Conservation (phyloP, 1,140 invertebrate genomes). For the Acromyrmex heyeri region DNA sequence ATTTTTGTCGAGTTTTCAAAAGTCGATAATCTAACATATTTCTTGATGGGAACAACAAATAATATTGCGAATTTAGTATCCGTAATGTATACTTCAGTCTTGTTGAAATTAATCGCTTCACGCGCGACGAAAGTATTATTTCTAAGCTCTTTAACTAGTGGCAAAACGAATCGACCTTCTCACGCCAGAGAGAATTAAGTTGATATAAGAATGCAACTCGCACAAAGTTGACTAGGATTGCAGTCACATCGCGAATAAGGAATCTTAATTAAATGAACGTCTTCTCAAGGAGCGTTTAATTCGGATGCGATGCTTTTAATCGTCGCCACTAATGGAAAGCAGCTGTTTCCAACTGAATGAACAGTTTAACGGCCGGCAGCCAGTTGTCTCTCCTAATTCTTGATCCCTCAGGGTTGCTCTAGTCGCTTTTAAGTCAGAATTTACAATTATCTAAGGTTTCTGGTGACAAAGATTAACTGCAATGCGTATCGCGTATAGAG, state of each 20-base stretch:
- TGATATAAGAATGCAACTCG: neutral
- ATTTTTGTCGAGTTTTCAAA: neutral
- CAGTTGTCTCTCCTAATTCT: conserved; percentile 30
- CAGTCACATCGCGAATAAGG: conserved; percentile 18
- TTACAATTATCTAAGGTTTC: conserved; percentile 28
- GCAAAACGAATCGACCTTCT: neutral
- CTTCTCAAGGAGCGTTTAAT: neutral
- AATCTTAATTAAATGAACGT: conserved; percentile 28
- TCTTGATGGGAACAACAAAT: neutral
- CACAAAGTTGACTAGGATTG: neutral
- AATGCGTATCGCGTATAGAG: conserved; percentile 3
- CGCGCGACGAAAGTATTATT: conserved; percentile 54
- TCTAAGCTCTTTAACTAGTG: neutral
- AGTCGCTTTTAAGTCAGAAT: conserved; percentile 1
- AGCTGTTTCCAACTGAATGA: conserved; percentile 39
- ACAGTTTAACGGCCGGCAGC: conserved; percentile 3
- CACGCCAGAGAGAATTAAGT: neutral
- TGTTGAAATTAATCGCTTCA: conserved; percentile 19
- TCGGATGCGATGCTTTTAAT: conserved; percentile 28
- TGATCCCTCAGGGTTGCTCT: conserved; percentile 13
- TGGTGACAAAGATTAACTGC: conserved; percentile 34
- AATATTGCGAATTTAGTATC: neutral
- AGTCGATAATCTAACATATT: neutral
- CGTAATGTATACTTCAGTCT: neutral
- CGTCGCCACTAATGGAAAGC: conserved; percentile 40